These are phyloP conservation scores for Serrognathus titanus DNA, from an alignment of 2,888 invertebrate genomes.

Conservation along the genomic window DNA sequence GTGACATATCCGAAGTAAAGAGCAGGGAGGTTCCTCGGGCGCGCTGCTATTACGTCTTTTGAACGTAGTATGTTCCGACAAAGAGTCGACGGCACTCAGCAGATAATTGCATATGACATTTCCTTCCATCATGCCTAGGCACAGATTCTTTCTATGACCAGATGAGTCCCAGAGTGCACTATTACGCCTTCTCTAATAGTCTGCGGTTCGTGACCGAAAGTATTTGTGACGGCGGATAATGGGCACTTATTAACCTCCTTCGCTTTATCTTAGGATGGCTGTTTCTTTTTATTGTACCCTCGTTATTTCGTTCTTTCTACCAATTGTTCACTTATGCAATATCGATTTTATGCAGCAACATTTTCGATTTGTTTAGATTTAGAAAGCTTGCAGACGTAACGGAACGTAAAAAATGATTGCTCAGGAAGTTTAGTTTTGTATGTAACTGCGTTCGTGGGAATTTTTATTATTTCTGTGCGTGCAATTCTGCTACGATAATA, in stretches of 20 bases:
- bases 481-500: too few relatives aligned
- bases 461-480: too few relatives aligned
- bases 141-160: conserved; percentile 37
- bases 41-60: too few relatives aligned
- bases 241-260: neutral
- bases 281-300: neutral
- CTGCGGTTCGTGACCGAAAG: conserved; percentile 37
- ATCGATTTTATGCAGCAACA: too few relatives aligned
- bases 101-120: conserved; percentile 37
- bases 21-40: too few relatives aligned
- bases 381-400: too few relatives aligned
- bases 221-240: conserved; percentile 11
- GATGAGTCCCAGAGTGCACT: conserved; percentile 34
- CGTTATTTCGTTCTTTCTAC: neutral
- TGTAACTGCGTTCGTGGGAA: too few relatives aligned
- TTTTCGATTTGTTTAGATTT: too few relatives aligned
- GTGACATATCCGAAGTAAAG: too few relatives aligned
- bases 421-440: too few relatives aligned
- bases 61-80: neutral
- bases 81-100: conserved; percentile 18
- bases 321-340: too few relatives aligned
- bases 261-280: neutral
- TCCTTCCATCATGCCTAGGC: conserved; percentile 31
- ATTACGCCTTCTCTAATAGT: conserved; percentile 39
- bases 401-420: too few relatives aligned